Percentiles rank a stretch among this genome's conserved stretches.
These are phyloP conservation scores for Sarotherodon lohbergeri DNA, from an alignment of 2,113 vertebrate genomes.

Conservation along the genomic window DNA sequence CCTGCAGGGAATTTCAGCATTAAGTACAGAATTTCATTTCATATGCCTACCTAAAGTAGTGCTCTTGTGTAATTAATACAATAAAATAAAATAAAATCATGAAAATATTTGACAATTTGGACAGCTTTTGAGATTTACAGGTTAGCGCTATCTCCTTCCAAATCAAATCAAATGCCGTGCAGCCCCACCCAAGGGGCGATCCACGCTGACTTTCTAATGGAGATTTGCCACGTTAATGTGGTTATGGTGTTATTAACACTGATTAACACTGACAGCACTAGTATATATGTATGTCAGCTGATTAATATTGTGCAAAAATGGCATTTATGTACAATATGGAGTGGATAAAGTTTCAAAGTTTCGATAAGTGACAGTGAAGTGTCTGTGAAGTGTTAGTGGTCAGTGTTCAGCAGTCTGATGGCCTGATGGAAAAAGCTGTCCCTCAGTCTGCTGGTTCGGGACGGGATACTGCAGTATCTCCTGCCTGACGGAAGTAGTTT, in stretches of 20 bases:
- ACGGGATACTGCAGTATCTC: not conserved
- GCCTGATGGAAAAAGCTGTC: not conserved
- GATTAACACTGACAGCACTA: not conserved
- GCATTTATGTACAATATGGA: not conserved
- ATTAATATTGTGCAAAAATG: not conserved
- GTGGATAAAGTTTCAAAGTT: not conserved
- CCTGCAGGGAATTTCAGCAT: not conserved
- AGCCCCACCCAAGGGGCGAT: accelerated
- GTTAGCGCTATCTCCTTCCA: not conserved
- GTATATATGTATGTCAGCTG: not conserved
- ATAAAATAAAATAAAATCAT: accelerated
- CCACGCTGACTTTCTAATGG: not conserved
- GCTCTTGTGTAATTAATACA: not conserved
- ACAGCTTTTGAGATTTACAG: not conserved
- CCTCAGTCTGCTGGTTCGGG: not conserved
- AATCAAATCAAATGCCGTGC: not conserved
- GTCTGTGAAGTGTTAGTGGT: not conserved
- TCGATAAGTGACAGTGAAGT: not conserved
- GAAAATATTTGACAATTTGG: not conserved
- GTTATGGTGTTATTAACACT: not conserved
- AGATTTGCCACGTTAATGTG: not conserved
- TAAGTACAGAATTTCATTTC: not conserved
- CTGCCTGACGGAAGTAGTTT: not conserved
- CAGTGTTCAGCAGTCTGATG: not conserved
- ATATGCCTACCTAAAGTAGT: not conserved